Evolutionary conservation across 2,797 vertebrate genomes (phyloP), one percentile per base, ranked within the genome.

Genomic region (Sebastes dallii): DNA sequence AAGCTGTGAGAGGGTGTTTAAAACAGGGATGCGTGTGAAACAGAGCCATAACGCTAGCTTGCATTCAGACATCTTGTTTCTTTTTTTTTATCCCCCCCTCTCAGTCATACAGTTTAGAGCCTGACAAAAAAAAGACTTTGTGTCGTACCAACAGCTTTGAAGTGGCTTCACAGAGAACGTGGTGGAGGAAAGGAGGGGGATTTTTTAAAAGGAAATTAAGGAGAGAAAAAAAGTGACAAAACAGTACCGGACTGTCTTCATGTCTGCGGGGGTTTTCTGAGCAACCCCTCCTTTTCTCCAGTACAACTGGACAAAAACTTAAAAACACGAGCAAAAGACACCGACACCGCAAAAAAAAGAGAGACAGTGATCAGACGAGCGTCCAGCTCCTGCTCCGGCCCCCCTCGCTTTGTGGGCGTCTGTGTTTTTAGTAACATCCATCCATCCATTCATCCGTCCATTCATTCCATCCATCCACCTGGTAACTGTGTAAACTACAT

Each of bases 161-260:
- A 88, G 90, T 92, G 82, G 81, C 75, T 92, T 92, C 79, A 91
- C 73, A 86, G 81, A 87, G 81, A 85, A 82, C 2, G 4, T 75
- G 75, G 58, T 69, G 82, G 88, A 90, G 88, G 78, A 82, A 85
- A 82, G 72, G 86, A 83, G 71, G 75, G 75, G 72, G 30, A 56
- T 80, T 83, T 71, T 66, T 85, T 72, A 42, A 83, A 81, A 66
- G 46, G 69, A 85, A 77, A 72, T 66, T 61, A 81, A 73, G 13
- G 39, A 39, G 64, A 10, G n/a, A 13, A 8, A 55, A 82, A 80
- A 90, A 85, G 81, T 87, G 89, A 94, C 88, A 89, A 81, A 95
- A 96, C 95, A 95, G 96, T 96, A 93, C 95, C 95, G 79, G 95
- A 95, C 95, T 95, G 95, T 96, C 94, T 95, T 93, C 87, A 75